phyloP scores from a whole-genome alignment of 1,140 invertebrate genomes.

The Maniola jurtina region DNA sequence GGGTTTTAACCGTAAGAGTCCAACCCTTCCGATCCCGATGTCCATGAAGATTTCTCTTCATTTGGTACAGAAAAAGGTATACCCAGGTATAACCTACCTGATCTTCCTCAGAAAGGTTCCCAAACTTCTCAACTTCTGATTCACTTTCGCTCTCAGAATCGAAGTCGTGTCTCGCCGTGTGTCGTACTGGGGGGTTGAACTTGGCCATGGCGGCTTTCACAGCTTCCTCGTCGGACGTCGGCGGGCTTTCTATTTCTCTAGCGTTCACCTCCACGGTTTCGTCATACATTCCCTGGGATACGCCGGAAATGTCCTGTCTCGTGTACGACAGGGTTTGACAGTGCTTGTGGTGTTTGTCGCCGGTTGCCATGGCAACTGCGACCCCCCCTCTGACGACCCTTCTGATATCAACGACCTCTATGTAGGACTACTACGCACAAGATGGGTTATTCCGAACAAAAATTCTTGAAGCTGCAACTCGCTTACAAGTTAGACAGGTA shows the following conservation, averaged over 20 bases:
- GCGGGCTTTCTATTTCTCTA: constrained; percentile 62
- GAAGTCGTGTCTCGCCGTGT: constrained; percentile 63
- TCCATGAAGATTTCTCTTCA: too few species aligned
- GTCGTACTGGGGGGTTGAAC: constrained; percentile 61
- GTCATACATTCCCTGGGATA: constrained; percentile 60
- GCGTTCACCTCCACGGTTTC: constrained; percentile 63
- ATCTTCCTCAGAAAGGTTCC: constrained; percentile 49
- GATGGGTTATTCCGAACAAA: too few species aligned
- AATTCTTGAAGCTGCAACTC: too few species aligned
- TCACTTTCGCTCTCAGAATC: constrained; percentile 62
- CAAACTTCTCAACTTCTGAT: constrained; percentile 55
- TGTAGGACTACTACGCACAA: too few species aligned
- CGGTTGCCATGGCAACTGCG: constrained; percentile 51
- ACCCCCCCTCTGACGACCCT: too few species aligned
- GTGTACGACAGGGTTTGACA: constrained; percentile 52
- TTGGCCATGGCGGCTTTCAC: constrained; percentile 58
- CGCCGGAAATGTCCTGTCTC: constrained; percentile 6
- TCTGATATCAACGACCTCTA: too few species aligned
- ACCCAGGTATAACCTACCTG: constrained; percentile 32
- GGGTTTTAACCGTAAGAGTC: too few species aligned
- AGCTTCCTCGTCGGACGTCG: constrained; percentile 51
- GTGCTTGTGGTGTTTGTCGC: constrained; percentile 60
- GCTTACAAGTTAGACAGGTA: too few species aligned
- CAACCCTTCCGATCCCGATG: too few species aligned
- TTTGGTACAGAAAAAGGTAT: too few species aligned